Evolutionary conservation across 1,140 invertebrate genomes (phyloP), one percentile per base, ranked within the genome.

Genomic region (Ostrea denselamellosa): DNA sequence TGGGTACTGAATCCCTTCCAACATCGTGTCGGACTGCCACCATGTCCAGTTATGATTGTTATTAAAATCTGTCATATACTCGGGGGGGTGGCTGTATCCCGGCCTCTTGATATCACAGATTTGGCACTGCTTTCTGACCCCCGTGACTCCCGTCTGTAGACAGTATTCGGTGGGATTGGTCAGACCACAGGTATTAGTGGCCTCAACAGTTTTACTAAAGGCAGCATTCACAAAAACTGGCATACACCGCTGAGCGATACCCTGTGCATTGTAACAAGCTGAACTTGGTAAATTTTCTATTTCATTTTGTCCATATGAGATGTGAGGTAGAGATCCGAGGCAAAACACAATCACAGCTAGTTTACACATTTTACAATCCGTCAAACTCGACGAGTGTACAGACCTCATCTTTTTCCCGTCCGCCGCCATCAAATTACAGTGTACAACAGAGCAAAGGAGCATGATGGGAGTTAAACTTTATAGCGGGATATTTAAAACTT

Each of bases 11-110:
- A 99, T 97, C 19, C 90, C 97, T 91, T 99, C 98, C 90, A 96
- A 96, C 98, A 99, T 99, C 0, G 99, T 99, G 92, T 99, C 98
- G 4, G 98, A 99, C 93, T 99, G 98, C 99, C 99, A 99, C 98
- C 98, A 99, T 0, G 99, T 99, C 89, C 97, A 97, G 93, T 98
- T 97, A 71, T 98, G 97, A 88, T 97, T 96, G 89, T 97, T 96
- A 90, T 98, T 97, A 92, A 98, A 96, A 95, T 99, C 99, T 0
- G 98, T 99, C 81, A 99, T 95, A 93, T 96, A 98, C 19, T 95
- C 94, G 0, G 97, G 96, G 5, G 97, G 96, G 95, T 98, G 97
- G 2, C 88, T 88, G 0, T 96, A 96, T 22, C 93, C 93, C 88
- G 92, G 96, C 92, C 95, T 94, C 91, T 97, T 97, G 51, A 91